Conservation (phyloP, 2,113 vertebrate species). For the Eudyptes chrysolophus region DNA sequence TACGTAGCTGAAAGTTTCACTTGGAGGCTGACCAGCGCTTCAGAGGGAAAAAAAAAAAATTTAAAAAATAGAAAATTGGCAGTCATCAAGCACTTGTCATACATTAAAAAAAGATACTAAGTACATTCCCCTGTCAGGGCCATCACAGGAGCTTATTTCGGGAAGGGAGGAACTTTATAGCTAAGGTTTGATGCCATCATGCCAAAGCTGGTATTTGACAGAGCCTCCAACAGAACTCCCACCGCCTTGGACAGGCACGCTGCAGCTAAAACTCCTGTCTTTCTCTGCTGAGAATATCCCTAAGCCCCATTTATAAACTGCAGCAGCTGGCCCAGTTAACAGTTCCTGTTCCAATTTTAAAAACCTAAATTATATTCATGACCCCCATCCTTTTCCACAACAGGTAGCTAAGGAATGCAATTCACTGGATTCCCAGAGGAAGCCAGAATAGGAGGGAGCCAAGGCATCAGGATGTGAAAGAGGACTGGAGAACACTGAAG, state of each 20-base stretch:
- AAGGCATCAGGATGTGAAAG: background rate
- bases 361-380: background rate
- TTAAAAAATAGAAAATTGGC: background rate
- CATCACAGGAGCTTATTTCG: constrained; percentile 28
- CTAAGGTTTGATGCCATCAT: constrained; percentile 27
- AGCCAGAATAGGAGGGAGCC: background rate
- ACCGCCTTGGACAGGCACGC: background rate
- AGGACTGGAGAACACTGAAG: background rate
- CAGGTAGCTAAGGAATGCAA: background rate
- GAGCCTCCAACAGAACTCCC: constrained; percentile 34
- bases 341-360: background rate
- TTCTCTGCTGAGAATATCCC: background rate
- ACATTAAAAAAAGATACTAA: background rate
- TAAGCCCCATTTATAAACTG: background rate
- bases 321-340: background rate
- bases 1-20: background rate
- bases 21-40: constrained; percentile 3
- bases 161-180: constrained; percentile 13
- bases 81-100: constrained; percentile 16
- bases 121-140: background rate
- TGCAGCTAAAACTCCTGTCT: background rate
- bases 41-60: background rate
- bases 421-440: background rate
- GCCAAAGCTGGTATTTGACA: constrained; percentile 28
- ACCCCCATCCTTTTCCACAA: background rate